phyloP scores from a whole-genome alignment of 2,113 vertebrate genomes.

The Phalacrocorax aristotelis region DNA sequence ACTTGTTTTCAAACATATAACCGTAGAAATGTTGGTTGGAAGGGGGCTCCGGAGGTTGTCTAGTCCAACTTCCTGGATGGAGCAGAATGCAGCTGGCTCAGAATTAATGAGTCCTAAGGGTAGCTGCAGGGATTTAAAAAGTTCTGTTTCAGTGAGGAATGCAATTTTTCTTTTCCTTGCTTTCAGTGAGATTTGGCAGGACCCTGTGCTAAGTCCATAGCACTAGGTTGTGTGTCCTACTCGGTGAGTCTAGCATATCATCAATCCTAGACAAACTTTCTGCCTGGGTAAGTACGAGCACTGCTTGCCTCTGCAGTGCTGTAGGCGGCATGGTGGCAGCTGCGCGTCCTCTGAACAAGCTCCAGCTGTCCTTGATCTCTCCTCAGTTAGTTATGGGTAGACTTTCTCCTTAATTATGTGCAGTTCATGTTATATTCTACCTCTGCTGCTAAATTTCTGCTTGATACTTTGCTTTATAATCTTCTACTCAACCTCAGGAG shows the following conservation, averaged over 20 bases:
- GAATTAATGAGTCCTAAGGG: not conserved
- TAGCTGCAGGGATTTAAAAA: not conserved
- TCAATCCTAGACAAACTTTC: not conserved
- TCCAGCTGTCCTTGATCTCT: not conserved
- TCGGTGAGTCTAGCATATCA: not conserved
- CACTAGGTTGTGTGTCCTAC: not conserved
- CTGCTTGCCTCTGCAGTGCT: not conserved
- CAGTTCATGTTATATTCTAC: not conserved
- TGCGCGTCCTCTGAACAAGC: not conserved
- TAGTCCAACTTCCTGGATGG: not conserved
- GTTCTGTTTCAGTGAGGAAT: not conserved
- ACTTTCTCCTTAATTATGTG: not conserved
- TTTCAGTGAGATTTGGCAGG: not conserved
- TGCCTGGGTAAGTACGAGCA: not conserved
- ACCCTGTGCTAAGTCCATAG: rapidly evolving
- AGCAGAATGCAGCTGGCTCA: not conserved
- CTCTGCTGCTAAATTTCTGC: not conserved
- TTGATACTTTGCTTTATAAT: not conserved
- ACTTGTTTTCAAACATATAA: not conserved
- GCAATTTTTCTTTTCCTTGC: not conserved
- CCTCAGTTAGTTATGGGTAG: not conserved
- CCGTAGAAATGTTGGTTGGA: not conserved
- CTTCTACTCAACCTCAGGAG: not conserved
- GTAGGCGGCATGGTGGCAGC: not conserved
- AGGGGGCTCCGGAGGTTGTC: not conserved